Percentiles rank a stretch among this genome's conserved stretches.
These are phyloP conservation scores for Corynorhinus townsendii DNA, from an alignment of 2,113 vertebrate genomes.

Conservation along the genomic window DNA sequence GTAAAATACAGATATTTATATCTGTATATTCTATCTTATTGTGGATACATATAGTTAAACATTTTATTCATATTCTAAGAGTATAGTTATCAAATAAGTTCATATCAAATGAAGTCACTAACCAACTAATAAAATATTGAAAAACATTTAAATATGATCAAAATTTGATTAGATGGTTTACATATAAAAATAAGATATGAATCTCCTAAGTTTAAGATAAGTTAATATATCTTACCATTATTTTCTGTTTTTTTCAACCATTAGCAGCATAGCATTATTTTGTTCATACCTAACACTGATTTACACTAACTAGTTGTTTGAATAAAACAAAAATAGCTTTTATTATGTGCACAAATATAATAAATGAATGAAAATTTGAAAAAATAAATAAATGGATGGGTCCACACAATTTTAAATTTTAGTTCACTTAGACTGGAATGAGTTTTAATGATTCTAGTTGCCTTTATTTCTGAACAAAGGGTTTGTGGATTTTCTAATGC, in stretches of 20 bases:
- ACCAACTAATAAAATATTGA: background rate
- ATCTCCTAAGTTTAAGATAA: background rate
- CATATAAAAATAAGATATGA: background rate
- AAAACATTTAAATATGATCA: background rate
- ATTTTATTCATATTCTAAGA: background rate
- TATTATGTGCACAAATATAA: background rate
- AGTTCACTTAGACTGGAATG: background rate
- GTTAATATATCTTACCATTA: background rate
- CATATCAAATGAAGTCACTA: background rate
- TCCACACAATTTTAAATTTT: background rate
- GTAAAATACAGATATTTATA: background rate
- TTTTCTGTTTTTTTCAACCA: background rate
- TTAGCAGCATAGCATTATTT: background rate
- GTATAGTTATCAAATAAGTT: background rate
- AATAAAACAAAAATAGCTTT: background rate
- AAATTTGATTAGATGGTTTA: background rate
- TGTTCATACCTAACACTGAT: background rate
- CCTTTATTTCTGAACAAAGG: constrained; percentile 5
- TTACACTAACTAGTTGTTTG: background rate
- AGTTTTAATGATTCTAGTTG: background rate
- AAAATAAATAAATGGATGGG: background rate
- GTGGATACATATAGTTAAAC: background rate
- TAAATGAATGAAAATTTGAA: background rate
- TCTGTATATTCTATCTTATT: background rate
- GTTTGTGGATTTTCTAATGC: background rate